These are phyloP conservation scores for Enteromius trimaculatus DNA, from an alignment of 2,797 vertebrate genomes.

Conservation along the genomic window DNA sequence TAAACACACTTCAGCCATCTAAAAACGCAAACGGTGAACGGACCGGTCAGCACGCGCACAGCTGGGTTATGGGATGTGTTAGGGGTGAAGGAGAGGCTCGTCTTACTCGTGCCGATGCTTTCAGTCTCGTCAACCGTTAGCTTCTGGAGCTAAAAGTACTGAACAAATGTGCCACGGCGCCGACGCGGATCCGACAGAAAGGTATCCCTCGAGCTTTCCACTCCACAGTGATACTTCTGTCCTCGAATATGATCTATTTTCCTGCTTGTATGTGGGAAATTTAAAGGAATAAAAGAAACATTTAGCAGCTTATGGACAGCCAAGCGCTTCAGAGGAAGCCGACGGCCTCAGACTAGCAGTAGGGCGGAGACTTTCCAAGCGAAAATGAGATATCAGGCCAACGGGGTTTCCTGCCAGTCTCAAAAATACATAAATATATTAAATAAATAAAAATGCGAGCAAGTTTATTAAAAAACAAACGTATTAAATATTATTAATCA, in stretches of 20 bases:
- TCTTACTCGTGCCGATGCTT: slow-evolving; percentile 50
- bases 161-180: slow-evolving; percentile 44
- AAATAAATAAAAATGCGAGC: background rate
- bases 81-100: slow-evolving; percentile 34
- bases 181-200: slow-evolving; percentile 39
- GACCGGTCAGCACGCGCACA: background rate
- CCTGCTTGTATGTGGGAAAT: slow-evolving; percentile 52
- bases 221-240: slow-evolving; percentile 21
- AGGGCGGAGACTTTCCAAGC: slow-evolving; percentile 73
- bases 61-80: background rate
- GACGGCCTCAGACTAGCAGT: slow-evolving; percentile 86
- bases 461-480: background rate
- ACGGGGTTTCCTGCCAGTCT: background rate
- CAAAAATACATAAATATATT: background rate
- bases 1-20: background rate
- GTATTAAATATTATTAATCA: background rate
- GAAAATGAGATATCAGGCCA: slow-evolving; percentile 69
- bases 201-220: slow-evolving; percentile 43
- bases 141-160: slow-evolving; percentile 53
- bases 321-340: slow-evolving; percentile 86
- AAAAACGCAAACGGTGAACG: slow-evolving; percentile 5
- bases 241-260: background rate
- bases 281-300: slow-evolving; percentile 74
- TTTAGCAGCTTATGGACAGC: slow-evolving; percentile 80
- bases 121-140: slow-evolving; percentile 53